Evolutionary conservation across 2,797 vertebrate genomes (phyloP), one percentile per base, ranked within the genome.

Genomic region (Cyprinodon diabolis): DNA sequence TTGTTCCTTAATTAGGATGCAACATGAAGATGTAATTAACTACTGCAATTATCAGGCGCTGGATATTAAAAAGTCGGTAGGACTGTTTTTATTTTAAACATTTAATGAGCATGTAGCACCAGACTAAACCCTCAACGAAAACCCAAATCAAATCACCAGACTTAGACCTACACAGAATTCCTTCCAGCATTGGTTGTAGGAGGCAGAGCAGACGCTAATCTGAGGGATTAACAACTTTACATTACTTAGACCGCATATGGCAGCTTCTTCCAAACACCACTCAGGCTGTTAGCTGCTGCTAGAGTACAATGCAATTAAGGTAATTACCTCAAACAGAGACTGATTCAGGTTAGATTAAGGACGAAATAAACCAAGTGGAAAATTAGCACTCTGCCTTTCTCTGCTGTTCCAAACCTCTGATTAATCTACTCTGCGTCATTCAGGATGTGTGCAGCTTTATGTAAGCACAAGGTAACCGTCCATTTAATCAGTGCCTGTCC

Each of bases 171-270:
- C 10, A 65, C 14, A 35, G 23, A 62, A 58, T 69, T 10, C 30
- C 77, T 69, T 10, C 45, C 77, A 76, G 68, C 56, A 55, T 11
- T 15, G 25, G 19, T 43, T 9, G 65, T 48, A 58, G 21, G 51
- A 54, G 21, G 21, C 8, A 72, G 86, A 90, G 83, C 85, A 80
- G 85, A 91, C 89, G 72, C 76, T 82, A 57, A 77, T 58, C 37
- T 10, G 40, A 71, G 78, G 40, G 76, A 85, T 84, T 79, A 88
- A 67, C 76, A 78, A 71, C 70, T n/a, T 63, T 40, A 63, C 37
- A 43, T 21, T 69, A 66, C 47, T 75, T 6, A 40, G 13, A 73
- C 51, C 83, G 68, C 85, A 88, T 86, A 72, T 62, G 37, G 60
- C 60, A 40, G 60, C 35, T 62, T 19, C 58, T 40, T 62, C 17